A percentile compares a stretch with the other conserved stretches of the same genome.
phyloP scores from a whole-genome alignment of 2,888 invertebrate species.

The Maniola hyperantus region DNA sequence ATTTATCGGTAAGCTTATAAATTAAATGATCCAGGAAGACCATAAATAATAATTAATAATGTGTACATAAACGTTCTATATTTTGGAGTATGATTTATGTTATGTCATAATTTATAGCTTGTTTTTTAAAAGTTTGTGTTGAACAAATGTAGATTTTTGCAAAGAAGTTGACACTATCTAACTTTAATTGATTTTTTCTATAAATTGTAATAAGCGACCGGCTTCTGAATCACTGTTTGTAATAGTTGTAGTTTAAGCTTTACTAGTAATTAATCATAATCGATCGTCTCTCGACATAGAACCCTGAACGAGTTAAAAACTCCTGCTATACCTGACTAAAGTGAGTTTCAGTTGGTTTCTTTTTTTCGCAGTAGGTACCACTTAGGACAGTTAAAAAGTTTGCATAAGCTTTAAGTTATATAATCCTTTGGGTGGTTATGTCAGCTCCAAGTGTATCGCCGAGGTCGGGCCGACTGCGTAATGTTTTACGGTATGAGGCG shows the following conservation, averaged over 20 bases:
- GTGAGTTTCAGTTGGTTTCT: neutral
- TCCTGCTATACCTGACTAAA: neutral
- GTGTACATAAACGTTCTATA: constrained; percentile 31
- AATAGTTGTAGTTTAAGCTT: no score
- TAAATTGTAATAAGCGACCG: no score
- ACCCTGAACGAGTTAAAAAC: neutral
- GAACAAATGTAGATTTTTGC: neutral
- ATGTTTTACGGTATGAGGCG: constrained; percentile 83
- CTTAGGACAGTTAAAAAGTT: no score
- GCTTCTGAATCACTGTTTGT: no score
- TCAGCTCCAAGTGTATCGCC: constrained; percentile 68
- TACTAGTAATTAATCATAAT: neutral
- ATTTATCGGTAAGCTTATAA: constrained; percentile 73
- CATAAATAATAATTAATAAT: constrained; percentile 44
- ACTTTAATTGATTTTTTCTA: no score
- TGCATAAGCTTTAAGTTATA: neutral
- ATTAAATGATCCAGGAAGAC: constrained; percentile 71
- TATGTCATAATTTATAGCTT: constrained; percentile 4
- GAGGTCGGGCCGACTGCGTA: constrained; percentile 75
- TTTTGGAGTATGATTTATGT: constrained; percentile 4
- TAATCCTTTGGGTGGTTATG: constrained; percentile 51
- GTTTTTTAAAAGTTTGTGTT: neutral
- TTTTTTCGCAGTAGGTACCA: neutral
- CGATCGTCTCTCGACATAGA: neutral
- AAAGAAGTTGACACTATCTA: neutral